A percentile compares a stretch with the other conserved stretches of the same genome.
These are phyloP conservation scores for Acleris literana DNA, from an alignment of 2,888 invertebrate species.

Conservation along the genomic window DNA sequence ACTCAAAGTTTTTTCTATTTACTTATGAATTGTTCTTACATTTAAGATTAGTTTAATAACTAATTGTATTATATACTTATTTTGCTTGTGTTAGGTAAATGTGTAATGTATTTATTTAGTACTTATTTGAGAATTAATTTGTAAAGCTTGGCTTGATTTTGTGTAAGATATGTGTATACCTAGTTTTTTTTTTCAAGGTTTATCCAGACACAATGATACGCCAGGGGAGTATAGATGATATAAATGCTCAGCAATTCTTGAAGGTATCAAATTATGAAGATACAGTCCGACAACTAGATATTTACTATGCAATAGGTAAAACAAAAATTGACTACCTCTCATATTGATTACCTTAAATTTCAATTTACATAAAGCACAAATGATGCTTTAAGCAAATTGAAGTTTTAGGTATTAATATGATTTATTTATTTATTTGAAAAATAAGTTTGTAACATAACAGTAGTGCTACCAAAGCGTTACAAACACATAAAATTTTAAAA, in stretches of 20 bases:
- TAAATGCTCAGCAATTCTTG: constrained; percentile 90
- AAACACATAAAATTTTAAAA: too few species aligned
- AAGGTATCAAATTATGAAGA: constrained; percentile 95
- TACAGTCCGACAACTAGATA: constrained; percentile 94
- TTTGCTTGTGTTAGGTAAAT: too few species aligned
- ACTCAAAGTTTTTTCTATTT: too few species aligned
- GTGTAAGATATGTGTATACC: background rate
- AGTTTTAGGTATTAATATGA: background rate
- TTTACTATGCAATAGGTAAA: constrained; percentile 96
- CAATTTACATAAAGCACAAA: background rate
- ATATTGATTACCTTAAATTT: background rate
- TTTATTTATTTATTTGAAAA: too few species aligned
- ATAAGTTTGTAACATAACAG: too few species aligned
- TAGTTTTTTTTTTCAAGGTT: constrained; percentile 49
- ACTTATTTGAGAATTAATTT: too few species aligned
- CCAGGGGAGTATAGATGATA: constrained; percentile 89
- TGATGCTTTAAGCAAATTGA: too few species aligned
- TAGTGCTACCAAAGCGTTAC: too few species aligned
- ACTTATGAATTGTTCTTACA: too few species aligned
- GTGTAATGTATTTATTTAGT: too few species aligned
- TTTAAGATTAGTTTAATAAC: too few species aligned
- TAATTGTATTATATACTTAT: too few species aligned
- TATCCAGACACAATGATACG: constrained; percentile 75
- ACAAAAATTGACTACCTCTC: constrained; percentile 4
- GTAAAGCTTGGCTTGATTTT: background rate